Conservation (phyloP, 1,140 invertebrate species). For the Musca vetustissima region DNA sequence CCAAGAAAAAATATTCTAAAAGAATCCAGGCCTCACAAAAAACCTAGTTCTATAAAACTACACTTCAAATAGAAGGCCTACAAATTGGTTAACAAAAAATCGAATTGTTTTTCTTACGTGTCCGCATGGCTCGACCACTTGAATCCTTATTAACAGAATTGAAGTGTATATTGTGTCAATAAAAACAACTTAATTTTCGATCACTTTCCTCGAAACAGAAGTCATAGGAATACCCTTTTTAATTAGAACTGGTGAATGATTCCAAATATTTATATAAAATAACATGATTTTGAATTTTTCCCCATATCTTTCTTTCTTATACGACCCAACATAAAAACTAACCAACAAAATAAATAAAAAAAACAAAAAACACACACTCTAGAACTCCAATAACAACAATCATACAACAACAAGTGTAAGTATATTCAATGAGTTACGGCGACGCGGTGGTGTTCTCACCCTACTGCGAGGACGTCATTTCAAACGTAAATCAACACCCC, state of each 20-base stretch:
- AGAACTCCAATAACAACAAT: conserved; percentile 37
- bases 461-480: conserved; percentile 46
- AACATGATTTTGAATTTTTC: background rate
- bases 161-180: too few species aligned
- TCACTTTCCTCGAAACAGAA: background rate
- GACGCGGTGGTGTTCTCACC: conserved; percentile 49
- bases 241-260: too few species aligned
- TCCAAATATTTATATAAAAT: too few species aligned
- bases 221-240: background rate
- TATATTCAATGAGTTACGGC: conserved; percentile 49
- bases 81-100: too few species aligned
- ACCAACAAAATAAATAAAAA: background rate
- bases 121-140: too few species aligned
- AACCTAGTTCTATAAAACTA: too few species aligned
- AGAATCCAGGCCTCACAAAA: too few species aligned
- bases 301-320: too few species aligned
- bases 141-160: too few species aligned
- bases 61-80: too few species aligned
- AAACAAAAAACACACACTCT: background rate
- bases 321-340: background rate
- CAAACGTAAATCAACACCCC: conserved; percentile 50
- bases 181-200: conserved; percentile 7
- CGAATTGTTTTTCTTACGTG: too few species aligned
- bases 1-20: too few species aligned
- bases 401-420: conserved; percentile 50